Base-by-base conservation (phyloP, 2,888 invertebrate species). In the Leucania comma region DNA sequence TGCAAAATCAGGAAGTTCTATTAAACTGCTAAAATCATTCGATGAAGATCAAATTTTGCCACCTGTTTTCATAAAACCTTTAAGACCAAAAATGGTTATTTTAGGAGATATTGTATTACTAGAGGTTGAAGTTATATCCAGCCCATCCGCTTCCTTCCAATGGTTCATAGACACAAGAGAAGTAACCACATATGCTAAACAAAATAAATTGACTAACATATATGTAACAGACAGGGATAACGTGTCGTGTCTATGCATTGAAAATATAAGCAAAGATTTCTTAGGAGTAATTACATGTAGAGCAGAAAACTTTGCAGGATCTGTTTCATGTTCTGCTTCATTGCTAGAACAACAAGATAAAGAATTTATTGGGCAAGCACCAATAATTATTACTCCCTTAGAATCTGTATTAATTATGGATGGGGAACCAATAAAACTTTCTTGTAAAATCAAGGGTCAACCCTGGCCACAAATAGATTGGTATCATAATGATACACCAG, bases 231-330 rank as follows among this genome's bases (percentile, higher is more conserved):
- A 94, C 79, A 96, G 96, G 87, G 97, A 97, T 53, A 98, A 98
- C 89, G 97, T 97, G 87, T 98, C 98, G n/a, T 97, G 98, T 69
- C 95, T 99, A 26, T 95, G 98, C 80, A 97, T 98, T 75, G 97
- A 97, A 87, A 97, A 97, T 88, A 96, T 98, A 59, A 96, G 96
- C 68, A 95, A 97, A 70, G 97, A 98, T 90, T 97, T 97, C 84
- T 95, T 97, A 69, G 99, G 98, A 32, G 96, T 97, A 38, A 98
- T 98, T 86, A 98, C 98, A 26, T 99, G 99, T 86, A 97, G 98
- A 86, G 99, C 99, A 3, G 98, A 98, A 93, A 99, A 99, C 92
- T 98, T 98, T 62, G 98, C 97, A 61, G 99, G 99, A 14, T 98
- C 98, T 0, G 98, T 98, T 10, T 98, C 98, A n/a, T 98, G 98